A percentile compares a stretch with the other conserved stretches of the same genome.
phyloP scores from a whole-genome alignment of 2,888 invertebrate species.

The Ochropleura plecta region DNA sequence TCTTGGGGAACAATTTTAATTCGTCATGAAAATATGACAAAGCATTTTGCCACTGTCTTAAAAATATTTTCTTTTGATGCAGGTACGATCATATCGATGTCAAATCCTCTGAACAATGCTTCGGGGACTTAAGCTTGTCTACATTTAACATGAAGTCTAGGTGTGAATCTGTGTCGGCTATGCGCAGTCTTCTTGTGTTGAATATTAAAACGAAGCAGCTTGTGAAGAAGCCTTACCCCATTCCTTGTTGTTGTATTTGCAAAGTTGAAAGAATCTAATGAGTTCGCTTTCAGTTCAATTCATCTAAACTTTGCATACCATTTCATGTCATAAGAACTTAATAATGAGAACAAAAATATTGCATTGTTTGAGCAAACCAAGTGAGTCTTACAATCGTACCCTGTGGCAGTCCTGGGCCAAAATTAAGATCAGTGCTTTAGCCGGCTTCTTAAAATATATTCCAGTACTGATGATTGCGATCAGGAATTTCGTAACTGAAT shows the following conservation, averaged over 20 bases:
- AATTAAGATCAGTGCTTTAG: not conserved
- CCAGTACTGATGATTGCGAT: not conserved
- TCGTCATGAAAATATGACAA: not conserved
- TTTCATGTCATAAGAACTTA: not conserved
- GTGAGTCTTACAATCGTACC: conserved; percentile 22
- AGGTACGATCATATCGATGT: conserved; percentile 17
- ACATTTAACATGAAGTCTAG: conserved; percentile 13
- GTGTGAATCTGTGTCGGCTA: conserved; percentile 18
- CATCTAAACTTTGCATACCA: not conserved
- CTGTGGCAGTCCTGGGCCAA: conserved; percentile 6
- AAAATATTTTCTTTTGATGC: not conserved
- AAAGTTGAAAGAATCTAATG: conserved; percentile 13
- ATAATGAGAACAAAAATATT: not conserved
- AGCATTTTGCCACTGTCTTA: not conserved
- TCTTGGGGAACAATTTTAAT: not conserved
- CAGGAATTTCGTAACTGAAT: not conserved
- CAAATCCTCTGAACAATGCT: conserved; percentile 26
- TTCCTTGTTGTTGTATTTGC: conserved; percentile 53
- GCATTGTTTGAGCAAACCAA: not conserved
- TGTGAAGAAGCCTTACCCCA: conserved; percentile 11
- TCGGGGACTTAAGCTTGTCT: conserved; percentile 24
- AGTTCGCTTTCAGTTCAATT: not conserved
- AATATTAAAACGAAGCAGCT: not conserved
- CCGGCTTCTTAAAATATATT: not conserved
- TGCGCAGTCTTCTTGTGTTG: conserved; percentile 25